phyloP scores from a whole-genome alignment of 2,888 invertebrate species.

The Synergus japonicus region DNA sequence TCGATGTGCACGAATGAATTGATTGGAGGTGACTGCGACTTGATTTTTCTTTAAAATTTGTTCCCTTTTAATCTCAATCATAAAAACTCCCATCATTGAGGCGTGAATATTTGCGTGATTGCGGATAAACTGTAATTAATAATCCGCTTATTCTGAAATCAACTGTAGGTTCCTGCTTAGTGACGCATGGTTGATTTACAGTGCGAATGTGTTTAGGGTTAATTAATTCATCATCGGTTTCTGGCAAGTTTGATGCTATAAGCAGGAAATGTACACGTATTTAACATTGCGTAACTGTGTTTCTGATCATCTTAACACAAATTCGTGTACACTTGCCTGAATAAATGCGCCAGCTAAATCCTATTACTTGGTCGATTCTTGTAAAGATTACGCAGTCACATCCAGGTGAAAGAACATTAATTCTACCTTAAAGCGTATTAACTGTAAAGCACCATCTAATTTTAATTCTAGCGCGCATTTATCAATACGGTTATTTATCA shows the following conservation, averaged over 20 bases:
- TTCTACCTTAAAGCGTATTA: constrained; percentile 66
- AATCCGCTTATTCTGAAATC: not conserved
- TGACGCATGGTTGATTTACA: not conserved
- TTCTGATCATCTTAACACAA: not conserved
- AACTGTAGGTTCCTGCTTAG: not conserved
- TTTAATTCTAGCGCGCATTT: constrained; percentile 60
- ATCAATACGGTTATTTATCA: constrained; percentile 52
- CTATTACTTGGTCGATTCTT: constrained; percentile 4
- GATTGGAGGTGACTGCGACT: constrained; percentile 55
- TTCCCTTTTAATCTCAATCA: not conserved
- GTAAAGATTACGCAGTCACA: constrained; percentile 40
- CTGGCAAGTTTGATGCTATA: not conserved
- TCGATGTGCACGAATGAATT: constrained; percentile 65
- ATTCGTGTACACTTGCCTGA: not conserved
- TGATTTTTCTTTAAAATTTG: constrained; percentile 16
- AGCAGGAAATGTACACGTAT: not conserved
- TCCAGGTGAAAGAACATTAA: constrained; percentile 45
- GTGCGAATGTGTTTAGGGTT: not conserved
- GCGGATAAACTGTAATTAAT: not conserved
- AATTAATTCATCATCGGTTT: not conserved
- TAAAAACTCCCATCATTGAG: not conserved
- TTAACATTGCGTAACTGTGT: not conserved
- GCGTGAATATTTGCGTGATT: not conserved
- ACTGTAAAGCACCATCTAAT: constrained; percentile 69
- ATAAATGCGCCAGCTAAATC: not conserved